Base-by-base conservation (phyloP, 2,797 vertebrate genomes). In the Kryptopterus vitreolus region DNA sequence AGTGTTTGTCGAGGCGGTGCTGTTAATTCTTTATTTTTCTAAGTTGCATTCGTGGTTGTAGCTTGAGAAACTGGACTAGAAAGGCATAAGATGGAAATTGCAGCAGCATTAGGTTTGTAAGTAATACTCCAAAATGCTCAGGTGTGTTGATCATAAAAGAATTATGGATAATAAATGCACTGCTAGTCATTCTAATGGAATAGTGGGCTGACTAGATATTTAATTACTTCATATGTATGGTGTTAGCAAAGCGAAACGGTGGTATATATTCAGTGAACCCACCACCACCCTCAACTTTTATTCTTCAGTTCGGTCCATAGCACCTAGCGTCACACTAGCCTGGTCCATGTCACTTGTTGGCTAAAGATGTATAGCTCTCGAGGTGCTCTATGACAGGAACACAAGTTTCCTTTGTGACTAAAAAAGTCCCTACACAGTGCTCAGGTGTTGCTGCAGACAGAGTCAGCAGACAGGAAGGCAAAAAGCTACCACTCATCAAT, bases 291-390 rank as follows among this genome's bases (percentile, higher is more conserved):
- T 29, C 24, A 31, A 33, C 2, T 20, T 57, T 57, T 57, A 3
- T 4, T 62, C 6, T 68, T 15, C 22, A 43, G 8, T 29, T 50
- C 8, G 0, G 0, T n/a, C 15, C 16, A 53, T 29, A 90, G 81
- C 3, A 70, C 29, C 50, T 87, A 85, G 87, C 86, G 88, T n/a
- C 81, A 78, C 79, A 78, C 77, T 80, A 86, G 77, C 79, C 66
- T 69, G 1, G 81, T 84, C 75, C 35, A 24, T 1, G 76, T 87
- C 79, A 76, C 83, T 84, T 81, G 77, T 66, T 80, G 46, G 72
- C 38, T 79, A 65, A 6, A 43, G 38, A 43, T 9, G 7, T 43
- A 6, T 43, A 43, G 38, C 38, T 43, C 38, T 10, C 8, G 7
- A 43, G 38, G 38, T 43, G n/a, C 16, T 63, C 10, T 43, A 43